Conservation (phyloP, 2,113 vertebrate species). For the Tetrao urogallus region DNA sequence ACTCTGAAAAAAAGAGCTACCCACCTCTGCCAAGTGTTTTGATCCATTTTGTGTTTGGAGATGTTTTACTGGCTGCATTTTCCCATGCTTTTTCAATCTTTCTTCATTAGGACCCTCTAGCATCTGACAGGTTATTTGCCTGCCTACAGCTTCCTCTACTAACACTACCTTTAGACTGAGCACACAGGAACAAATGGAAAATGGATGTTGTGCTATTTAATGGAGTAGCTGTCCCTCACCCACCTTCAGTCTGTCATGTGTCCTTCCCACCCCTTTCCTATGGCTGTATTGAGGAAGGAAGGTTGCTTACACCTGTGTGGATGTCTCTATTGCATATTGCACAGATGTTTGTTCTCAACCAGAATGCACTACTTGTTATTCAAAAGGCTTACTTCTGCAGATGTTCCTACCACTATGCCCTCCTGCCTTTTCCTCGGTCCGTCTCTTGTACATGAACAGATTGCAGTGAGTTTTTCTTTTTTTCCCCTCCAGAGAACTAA, state of each 20-base stretch:
- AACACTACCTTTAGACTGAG: neutral
- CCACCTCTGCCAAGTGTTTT: neutral
- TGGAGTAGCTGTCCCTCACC: constrained; percentile 13
- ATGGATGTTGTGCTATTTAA: constrained; percentile 22
- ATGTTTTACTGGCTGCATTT: neutral
- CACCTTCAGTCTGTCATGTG: neutral
- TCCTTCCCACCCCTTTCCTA: neutral
- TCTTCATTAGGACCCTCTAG: constrained; percentile 48
- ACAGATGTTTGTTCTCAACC: neutral
- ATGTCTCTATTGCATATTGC: neutral
- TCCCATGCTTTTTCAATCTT: constrained; percentile 20
- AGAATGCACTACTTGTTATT: neutral
- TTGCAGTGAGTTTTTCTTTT: neutral
- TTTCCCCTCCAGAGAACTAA: neutral
- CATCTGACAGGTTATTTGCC: constrained; percentile 60
- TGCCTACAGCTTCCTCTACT: constrained; percentile 35
- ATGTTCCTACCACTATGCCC: accelerated
- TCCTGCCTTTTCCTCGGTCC: neutral
- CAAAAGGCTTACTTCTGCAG: neutral
- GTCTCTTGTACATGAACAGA: neutral
- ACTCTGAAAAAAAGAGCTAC: neutral
- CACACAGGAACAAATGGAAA: neutral
- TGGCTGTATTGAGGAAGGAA: neutral
- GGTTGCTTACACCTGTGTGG: accelerated
- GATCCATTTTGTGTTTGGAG: neutral